Conservation (phyloP, 2,113 vertebrate genomes). For the Myiagra hebetior region DNA sequence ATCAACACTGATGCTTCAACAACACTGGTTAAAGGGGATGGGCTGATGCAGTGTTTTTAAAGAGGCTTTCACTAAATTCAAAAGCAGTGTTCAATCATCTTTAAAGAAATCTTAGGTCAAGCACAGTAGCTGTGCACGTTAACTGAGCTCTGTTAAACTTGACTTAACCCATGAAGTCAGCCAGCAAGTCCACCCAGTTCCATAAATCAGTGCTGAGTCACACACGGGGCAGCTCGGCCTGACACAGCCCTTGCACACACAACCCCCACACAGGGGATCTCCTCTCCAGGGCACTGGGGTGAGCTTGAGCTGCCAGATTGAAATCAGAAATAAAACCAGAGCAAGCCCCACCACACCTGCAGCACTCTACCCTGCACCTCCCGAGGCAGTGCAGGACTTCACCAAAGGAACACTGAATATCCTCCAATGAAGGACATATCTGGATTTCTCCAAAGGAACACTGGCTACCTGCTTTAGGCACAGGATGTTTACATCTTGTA, state of each 20-base stretch:
- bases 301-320: background rate
- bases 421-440: background rate
- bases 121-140: background rate
- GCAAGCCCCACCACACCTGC: background rate
- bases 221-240: background rate
- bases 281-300: fast-evolving
- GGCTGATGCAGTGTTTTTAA: background rate
- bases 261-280: background rate
- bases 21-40: background rate
- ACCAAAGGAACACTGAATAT: background rate
- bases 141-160: background rate
- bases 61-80: background rate
- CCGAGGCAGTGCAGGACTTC: background rate
- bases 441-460: background rate
- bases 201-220: background rate
- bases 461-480: background rate
- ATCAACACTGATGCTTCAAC: background rate
- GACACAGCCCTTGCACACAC: background rate
- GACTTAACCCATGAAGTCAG: background rate
- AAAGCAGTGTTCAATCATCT: background rate
- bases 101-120: background rate
- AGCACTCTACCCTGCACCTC: background rate
- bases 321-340: background rate
- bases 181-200: background rate
- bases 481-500: background rate